phyloP scores from a whole-genome alignment of 1,140 invertebrate genomes.

The Gryllus bimaculatus region DNA sequence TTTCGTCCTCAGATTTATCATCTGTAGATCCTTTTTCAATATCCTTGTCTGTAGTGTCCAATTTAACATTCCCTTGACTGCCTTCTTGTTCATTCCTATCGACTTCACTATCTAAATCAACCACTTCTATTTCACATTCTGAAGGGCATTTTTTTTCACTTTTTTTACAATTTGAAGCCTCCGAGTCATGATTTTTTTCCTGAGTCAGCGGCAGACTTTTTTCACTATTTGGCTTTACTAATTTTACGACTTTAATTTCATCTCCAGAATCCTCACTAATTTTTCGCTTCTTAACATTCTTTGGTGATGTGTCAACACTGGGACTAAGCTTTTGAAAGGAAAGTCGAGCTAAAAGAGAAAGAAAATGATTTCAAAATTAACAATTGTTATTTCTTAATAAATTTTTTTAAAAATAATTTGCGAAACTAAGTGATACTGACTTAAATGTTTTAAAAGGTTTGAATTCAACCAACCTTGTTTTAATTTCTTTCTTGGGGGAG shows the following conservation, averaged over 20 bases:
- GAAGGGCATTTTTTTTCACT: background rate
- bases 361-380: background rate
- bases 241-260: slow-evolving; percentile 12
- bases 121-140: background rate
- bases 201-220: background rate
- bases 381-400: too few relatives aligned
- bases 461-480: background rate
- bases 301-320: background rate
- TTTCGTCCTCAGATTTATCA: background rate
- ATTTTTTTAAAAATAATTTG: background rate
- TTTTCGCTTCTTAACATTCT: slow-evolving; percentile 17
- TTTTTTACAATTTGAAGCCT: background rate
- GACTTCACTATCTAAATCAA: background rate
- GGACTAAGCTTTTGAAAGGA: slow-evolving; percentile 17
- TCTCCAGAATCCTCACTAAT: slow-evolving; percentile 7
- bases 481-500: slow-evolving; percentile 2
- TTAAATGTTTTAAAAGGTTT: background rate
- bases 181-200: slow-evolving; percentile 8
- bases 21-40: background rate
- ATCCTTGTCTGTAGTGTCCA: background rate
- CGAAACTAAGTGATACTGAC: too few relatives aligned
- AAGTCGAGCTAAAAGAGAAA: slow-evolving; percentile 14
- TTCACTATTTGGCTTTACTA: slow-evolving; percentile 2
- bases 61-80: background rate
- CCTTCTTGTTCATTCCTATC: background rate